phyloP scores from a whole-genome alignment of 1,140 invertebrate species.

The Pristionchus pacificus region DNA sequence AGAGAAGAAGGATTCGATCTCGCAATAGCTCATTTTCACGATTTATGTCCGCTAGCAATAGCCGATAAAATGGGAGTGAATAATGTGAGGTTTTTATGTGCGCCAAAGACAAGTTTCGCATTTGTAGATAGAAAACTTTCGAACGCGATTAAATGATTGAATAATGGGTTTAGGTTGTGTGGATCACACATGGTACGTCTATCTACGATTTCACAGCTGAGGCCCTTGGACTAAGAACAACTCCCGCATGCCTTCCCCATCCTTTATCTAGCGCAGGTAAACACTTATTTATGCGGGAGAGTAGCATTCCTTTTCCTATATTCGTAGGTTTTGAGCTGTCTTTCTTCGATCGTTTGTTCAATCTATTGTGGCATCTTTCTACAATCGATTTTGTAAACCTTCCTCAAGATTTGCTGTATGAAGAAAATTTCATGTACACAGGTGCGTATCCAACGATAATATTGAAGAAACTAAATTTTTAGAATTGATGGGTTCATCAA shows the following conservation, averaged over 20 bases:
- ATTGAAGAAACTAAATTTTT: constrained; percentile 2
- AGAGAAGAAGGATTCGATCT: constrained; percentile 45
- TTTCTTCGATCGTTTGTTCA: constrained; percentile 42
- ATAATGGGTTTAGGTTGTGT: constrained; percentile 44
- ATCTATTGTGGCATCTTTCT: constrained; percentile 53
- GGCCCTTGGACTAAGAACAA: constrained; percentile 46
- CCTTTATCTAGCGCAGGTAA: constrained; percentile 51
- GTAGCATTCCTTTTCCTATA: background rate
- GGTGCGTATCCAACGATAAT: constrained; percentile 5
- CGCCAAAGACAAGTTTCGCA: constrained; percentile 13
- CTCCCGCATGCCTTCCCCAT: constrained; percentile 52
- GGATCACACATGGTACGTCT: constrained; percentile 56
- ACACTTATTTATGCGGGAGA: constrained; percentile 27
- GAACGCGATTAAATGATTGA: constrained; percentile 1
- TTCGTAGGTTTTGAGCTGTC: constrained; percentile 28
- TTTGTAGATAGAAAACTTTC: background rate
- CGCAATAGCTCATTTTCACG: constrained; percentile 56
- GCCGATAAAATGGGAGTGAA: constrained; percentile 42
- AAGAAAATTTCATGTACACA: constrained; percentile 49
- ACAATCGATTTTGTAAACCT: constrained; percentile 54
- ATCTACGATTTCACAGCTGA: constrained; percentile 54
- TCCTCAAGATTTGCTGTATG: constrained; percentile 49
- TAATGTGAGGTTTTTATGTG: constrained; percentile 28
- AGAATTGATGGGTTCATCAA: constrained; percentile 12
- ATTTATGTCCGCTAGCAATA: constrained; percentile 50